A percentile compares a stretch with the other conserved stretches of the same genome.
These are phyloP conservation scores for Thelaira solivaga DNA, from an alignment of 2,888 invertebrate genomes.

Conservation along the genomic window DNA sequence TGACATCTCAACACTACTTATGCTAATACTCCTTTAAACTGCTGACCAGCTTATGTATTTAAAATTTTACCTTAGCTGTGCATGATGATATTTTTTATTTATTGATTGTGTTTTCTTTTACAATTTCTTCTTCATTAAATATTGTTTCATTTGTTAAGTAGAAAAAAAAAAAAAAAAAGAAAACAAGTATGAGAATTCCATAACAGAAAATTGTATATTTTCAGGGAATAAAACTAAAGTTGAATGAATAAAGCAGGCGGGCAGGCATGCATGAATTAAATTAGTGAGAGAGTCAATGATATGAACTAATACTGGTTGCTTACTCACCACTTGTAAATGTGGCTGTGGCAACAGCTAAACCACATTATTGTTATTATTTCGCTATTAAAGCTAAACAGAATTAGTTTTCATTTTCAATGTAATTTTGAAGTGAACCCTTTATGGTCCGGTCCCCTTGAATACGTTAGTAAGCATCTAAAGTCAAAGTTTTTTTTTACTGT, in stretches of 20 bases:
- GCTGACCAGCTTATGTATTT: not conserved
- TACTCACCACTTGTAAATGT: slow-evolving; percentile 55
- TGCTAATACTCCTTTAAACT: not conserved
- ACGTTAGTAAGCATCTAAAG: not conserved
- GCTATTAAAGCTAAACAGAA: slow-evolving; percentile 44
- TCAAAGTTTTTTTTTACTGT: not conserved
- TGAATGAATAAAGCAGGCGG: slow-evolving; percentile 39
- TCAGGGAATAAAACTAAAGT: slow-evolving; percentile 31
- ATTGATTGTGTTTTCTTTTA: slow-evolving; percentile 25
- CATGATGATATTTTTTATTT: slow-evolving; percentile 32
- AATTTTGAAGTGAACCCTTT: slow-evolving; percentile 45
- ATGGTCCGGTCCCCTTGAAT: slow-evolving; percentile 26
- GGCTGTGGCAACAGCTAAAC: not conserved
- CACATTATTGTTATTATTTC: slow-evolving; percentile 15
- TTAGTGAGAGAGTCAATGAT: slow-evolving; percentile 20
- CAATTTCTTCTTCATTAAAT: slow-evolving; percentile 9
- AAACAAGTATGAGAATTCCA: slow-evolving; percentile 12
- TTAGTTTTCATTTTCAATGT: slow-evolving; percentile 8
- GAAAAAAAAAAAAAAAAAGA: not conserved
- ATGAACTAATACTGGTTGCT: slow-evolving; percentile 41
- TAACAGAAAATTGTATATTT: not conserved
- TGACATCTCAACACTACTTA: no score
- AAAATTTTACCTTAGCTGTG: slow-evolving; percentile 1
- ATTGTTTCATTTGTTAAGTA: slow-evolving; percentile 33
- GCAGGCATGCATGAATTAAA: slow-evolving; percentile 27